Evolutionary conservation across 2,888 invertebrate species (phyloP).

Genomic region (Nasonia oneida): DNA sequence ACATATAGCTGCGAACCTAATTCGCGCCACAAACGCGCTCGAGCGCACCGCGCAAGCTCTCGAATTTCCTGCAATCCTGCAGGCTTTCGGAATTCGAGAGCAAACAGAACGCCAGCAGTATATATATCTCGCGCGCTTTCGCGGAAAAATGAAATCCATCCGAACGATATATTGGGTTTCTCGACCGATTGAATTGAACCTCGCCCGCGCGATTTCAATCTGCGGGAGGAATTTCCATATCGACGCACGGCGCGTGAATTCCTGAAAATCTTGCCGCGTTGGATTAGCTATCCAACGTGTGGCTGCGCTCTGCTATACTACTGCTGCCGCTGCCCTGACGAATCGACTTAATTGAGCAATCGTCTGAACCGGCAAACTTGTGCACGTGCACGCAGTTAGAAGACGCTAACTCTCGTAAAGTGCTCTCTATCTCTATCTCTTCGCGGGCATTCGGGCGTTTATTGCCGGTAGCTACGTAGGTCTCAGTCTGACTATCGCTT

Average conservation of each 20-base stretch:
- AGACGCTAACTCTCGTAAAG: neutral
- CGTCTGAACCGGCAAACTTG: neutral
- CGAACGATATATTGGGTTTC: neutral
- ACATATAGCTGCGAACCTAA: neutral
- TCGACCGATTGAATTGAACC: neutral
- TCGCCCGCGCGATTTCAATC: conserved; percentile 35
- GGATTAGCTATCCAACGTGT: neutral
- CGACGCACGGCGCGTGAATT: conserved; percentile 6
- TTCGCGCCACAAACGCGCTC: neutral
- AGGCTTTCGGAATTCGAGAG: no score
- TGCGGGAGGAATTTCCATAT: conserved; percentile 33
- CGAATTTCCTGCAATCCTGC: no score
- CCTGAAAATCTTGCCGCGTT: neutral
- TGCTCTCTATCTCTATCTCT: neutral
- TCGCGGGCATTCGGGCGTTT: neutral
- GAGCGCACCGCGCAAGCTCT: no score
- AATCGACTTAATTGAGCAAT: conserved; percentile 35
- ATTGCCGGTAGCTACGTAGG: neutral
- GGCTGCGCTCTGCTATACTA: no score
- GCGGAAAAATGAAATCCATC: neutral
- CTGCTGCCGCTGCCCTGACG: neutral
- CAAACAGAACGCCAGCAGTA: no score
- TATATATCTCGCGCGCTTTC: no score
- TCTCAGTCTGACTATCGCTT: neutral
- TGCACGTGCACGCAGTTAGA: neutral